phyloP scores from a whole-genome alignment of 2,113 vertebrate species.

The Tragulus kanchil region DNA sequence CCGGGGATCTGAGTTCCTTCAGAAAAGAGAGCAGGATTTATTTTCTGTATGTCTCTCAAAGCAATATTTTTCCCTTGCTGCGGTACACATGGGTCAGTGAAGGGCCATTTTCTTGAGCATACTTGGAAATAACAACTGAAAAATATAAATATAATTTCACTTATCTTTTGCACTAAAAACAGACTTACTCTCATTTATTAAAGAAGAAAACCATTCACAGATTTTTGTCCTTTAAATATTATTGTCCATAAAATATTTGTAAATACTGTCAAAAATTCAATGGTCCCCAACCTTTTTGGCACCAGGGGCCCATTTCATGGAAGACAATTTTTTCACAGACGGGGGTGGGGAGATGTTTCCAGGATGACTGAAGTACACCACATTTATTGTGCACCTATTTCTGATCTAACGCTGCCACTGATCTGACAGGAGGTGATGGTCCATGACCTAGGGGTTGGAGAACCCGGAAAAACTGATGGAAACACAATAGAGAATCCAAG shows the following conservation, averaged over 20 bases:
- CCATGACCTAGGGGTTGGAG: background rate
- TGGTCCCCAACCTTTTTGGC: background rate
- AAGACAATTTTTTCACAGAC: background rate
- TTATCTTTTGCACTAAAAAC: background rate
- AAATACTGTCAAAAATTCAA: slow-evolving; percentile 22
- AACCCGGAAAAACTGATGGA: background rate
- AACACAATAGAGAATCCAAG: background rate
- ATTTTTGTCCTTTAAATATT: background rate
- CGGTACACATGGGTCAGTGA: background rate
- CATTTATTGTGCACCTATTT: background rate
- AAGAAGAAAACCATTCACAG: background rate
- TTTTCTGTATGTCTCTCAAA: background rate
- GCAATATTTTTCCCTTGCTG: background rate
- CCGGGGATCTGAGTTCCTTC: background rate
- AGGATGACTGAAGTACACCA: background rate
- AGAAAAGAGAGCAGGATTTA: background rate
- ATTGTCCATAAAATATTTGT: slow-evolving; percentile 13
- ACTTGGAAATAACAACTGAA: background rate
- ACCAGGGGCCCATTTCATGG: background rate
- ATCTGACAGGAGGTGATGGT: background rate
- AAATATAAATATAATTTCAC: background rate
- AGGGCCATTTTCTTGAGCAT: background rate
- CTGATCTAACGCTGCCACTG: background rate
- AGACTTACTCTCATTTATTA: background rate
- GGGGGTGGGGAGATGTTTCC: background rate